Evolutionary conservation across 2,113 vertebrate species (phyloP).

Genomic region (Lathamus discolor): DNA sequence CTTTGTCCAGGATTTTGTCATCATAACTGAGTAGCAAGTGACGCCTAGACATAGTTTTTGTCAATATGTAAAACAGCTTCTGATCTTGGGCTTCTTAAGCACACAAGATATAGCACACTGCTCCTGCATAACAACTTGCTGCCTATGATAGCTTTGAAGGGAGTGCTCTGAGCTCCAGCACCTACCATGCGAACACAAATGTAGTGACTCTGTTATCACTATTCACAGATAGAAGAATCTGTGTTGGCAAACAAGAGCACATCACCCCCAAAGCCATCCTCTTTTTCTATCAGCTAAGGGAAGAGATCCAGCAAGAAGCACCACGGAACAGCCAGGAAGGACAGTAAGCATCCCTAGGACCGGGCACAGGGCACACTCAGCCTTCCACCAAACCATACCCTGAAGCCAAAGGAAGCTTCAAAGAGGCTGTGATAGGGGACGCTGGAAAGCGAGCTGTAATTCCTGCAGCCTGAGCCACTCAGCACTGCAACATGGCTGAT

Average conservation of each 20-base stretch:
- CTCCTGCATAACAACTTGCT: neutral
- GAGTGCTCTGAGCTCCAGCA: neutral
- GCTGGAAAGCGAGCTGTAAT: neutral
- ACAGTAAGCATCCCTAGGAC: fast-evolving
- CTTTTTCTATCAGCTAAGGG: neutral
- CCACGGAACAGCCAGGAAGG: neutral
- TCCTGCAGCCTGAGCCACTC: neutral
- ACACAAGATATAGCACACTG: neutral
- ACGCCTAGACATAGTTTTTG: neutral
- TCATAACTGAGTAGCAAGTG: slow-evolving; percentile 3
- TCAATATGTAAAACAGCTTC: neutral
- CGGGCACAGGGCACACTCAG: fast-evolving
- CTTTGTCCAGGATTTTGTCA: neutral
- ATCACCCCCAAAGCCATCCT: neutral
- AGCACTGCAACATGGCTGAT: neutral
- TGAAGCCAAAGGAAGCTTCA: neutral
- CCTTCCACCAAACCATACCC: neutral
- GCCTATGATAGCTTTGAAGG: neutral
- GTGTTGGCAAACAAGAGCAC: neutral
- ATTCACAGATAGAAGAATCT: neutral
- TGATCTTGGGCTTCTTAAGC: neutral
- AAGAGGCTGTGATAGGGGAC: neutral
- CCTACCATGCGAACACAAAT: neutral
- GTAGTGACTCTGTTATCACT: neutral
- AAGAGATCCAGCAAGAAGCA: neutral